Evolutionary conservation across 2,113 vertebrate genomes (phyloP).

Genomic region (Salminus brasiliensis): DNA sequence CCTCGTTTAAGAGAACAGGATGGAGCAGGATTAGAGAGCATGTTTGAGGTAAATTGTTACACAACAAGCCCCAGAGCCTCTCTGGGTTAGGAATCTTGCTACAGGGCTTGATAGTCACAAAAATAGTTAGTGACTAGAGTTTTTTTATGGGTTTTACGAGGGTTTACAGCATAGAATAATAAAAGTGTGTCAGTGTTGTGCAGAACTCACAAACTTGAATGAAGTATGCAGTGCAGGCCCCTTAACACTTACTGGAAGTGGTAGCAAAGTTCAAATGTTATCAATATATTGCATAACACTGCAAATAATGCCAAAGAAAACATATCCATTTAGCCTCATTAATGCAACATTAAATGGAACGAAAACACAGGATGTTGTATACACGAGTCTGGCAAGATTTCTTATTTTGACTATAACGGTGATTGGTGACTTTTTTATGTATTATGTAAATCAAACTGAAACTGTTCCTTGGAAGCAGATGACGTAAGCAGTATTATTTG

Average conservation of each 20-base stretch:
- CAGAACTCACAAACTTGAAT: constrained; percentile 57
- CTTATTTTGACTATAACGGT: neutral
- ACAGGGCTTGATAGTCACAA: constrained; percentile 34
- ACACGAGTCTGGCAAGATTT: neutral
- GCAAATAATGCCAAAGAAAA: constrained; percentile 22
- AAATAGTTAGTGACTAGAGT: constrained; percentile 32
- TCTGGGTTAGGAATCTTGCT: constrained; percentile 63
- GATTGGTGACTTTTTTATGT: neutral
- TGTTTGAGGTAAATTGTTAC: constrained; percentile 60
- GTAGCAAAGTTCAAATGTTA: constrained; percentile 74
- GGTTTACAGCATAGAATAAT: constrained; percentile 35
- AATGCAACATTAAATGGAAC: neutral
- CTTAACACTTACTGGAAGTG: constrained; percentile 67
- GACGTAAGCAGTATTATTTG: no score
- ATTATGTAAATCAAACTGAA: no score
- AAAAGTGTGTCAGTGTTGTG: constrained; percentile 69
- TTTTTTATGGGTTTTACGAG: no score
- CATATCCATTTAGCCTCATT: constrained; percentile 13
- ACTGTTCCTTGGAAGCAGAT: no score
- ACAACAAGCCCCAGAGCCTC: constrained; percentile 63
- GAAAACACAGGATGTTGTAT: neutral
- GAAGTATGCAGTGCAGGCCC: constrained; percentile 63
- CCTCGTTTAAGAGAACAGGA: constrained; percentile 51
- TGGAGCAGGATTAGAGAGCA: constrained; percentile 58
- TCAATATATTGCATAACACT: constrained; percentile 61